Evolutionary conservation across 2,797 vertebrate genomes (phyloP).

Genomic region (Bufotes viridis): DNA sequence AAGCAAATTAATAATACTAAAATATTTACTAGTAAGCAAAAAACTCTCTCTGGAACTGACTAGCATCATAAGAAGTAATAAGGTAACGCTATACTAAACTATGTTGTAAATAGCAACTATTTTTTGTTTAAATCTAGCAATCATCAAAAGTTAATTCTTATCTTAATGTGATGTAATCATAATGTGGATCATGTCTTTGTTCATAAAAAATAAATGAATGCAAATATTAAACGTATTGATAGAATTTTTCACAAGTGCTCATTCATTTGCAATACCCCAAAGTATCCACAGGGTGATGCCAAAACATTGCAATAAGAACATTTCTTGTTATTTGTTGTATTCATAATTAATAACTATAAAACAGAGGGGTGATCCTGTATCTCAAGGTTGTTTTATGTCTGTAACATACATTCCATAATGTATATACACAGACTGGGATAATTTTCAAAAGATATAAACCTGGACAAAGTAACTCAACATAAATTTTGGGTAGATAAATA

Average conservation of each 20-base stretch:
- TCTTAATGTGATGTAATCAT: too few relatives aligned
- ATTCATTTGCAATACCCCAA: background rate
- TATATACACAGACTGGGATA: too few relatives aligned
- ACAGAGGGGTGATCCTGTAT: too few relatives aligned
- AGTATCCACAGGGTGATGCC: conserved; percentile 14
- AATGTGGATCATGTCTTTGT: background rate
- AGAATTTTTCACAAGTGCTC: background rate
- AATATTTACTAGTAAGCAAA: background rate
- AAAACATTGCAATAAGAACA: background rate
- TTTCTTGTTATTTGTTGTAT: background rate
- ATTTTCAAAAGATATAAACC: too few relatives aligned
- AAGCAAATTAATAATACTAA: background rate
- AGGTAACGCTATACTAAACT: too few relatives aligned
- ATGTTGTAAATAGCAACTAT: background rate
- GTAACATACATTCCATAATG: background rate
- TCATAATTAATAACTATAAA: too few relatives aligned
- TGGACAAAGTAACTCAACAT: too few relatives aligned
- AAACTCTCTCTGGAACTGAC: background rate
- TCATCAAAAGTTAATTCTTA: too few relatives aligned
- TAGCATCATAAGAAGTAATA: background rate
- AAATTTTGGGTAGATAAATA: too few relatives aligned
- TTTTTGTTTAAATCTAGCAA: too few relatives aligned
- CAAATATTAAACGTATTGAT: background rate
- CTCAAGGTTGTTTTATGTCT: background rate
- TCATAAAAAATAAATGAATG: background rate